A percentile compares a stretch with the other conserved stretches of the same genome.
phyloP scores from a whole-genome alignment of 2,797 vertebrate species.

The Dallia pectoralis region DNA sequence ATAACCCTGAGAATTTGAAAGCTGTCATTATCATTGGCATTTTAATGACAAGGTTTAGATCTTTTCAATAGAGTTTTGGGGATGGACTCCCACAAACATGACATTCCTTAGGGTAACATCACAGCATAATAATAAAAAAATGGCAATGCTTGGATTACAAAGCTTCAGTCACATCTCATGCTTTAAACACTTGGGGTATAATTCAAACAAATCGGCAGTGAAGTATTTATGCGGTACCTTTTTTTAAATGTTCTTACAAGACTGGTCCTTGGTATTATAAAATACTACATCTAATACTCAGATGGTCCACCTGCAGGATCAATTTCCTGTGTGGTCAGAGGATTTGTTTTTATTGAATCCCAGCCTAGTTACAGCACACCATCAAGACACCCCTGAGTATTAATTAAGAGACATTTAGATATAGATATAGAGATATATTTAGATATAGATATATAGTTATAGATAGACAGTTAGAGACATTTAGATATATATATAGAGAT shows the following conservation, averaged over 20 bases:
- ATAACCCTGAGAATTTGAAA: conserved; percentile 76
- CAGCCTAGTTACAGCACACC: conserved; percentile 59
- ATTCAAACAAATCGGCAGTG: too few species aligned
- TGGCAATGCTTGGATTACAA: conserved; percentile 72
- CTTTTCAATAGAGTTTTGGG: conserved; percentile 76
- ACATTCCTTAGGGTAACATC: conserved; percentile 75
- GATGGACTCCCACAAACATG: conserved; percentile 82
- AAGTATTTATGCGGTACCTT: too few species aligned
- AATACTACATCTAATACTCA: too few species aligned
- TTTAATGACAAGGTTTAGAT: conserved; percentile 82
- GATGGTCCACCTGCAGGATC: too few species aligned
- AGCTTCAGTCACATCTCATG: conserved; percentile 64
- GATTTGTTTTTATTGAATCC: too few species aligned
- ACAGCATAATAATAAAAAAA: conserved; percentile 80
- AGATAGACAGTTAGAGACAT: too few species aligned
- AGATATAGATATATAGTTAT: too few species aligned
- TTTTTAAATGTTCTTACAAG: too few species aligned
- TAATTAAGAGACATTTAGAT: too few species aligned
- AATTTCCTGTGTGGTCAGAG: too few species aligned
- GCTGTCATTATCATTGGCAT: conserved; percentile 83
- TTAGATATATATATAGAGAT: neutral
- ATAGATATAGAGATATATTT: too few species aligned
- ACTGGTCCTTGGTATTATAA: too few species aligned
- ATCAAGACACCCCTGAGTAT: conserved; percentile 45
- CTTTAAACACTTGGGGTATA: conserved; percentile 37